Evolutionary conservation across 2,888 invertebrate genomes (phyloP).

Genomic region (Cataglyphis livida): DNA sequence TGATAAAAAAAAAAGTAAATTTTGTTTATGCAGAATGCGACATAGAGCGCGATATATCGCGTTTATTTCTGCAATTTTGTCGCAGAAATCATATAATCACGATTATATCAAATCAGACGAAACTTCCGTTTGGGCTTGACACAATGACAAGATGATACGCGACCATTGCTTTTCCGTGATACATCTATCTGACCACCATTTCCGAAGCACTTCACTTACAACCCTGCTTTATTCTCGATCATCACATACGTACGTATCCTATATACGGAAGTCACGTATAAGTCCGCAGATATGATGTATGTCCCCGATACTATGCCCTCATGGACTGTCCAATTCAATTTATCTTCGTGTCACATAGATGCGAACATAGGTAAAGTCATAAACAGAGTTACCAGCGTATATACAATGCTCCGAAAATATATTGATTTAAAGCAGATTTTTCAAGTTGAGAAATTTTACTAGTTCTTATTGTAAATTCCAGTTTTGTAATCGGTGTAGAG

Average conservation of each 20-base stretch:
- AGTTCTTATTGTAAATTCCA: neutral
- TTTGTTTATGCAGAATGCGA: neutral
- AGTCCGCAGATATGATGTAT: conserved; percentile 48
- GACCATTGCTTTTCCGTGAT: conserved; percentile 64
- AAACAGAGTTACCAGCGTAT: conserved; percentile 21
- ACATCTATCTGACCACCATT: conserved; percentile 69
- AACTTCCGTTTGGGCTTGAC: conserved; percentile 37
- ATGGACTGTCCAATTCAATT: conserved; percentile 42
- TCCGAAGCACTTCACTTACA: conserved; percentile 71
- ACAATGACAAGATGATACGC: conserved; percentile 29
- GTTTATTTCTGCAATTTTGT: neutral
- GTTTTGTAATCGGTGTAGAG: neutral
- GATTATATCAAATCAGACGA: conserved; percentile 38
- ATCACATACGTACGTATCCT: conserved; percentile 55
- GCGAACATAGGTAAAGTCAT: conserved; percentile 16
- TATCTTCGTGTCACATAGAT: conserved; percentile 40
- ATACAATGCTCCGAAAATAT: conserved; percentile 16
- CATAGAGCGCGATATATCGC: neutral
- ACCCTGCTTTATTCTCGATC: conserved; percentile 72
- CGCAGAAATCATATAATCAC: neutral
- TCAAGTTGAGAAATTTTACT: neutral
- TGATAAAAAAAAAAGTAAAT: neutral
- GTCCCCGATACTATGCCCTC: conserved; percentile 40
- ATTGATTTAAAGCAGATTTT: neutral
- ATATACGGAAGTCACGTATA: conserved; percentile 53